phyloP scores from a whole-genome alignment of 2,113 vertebrate genomes.

The Pollimyrus isidori region DNA sequence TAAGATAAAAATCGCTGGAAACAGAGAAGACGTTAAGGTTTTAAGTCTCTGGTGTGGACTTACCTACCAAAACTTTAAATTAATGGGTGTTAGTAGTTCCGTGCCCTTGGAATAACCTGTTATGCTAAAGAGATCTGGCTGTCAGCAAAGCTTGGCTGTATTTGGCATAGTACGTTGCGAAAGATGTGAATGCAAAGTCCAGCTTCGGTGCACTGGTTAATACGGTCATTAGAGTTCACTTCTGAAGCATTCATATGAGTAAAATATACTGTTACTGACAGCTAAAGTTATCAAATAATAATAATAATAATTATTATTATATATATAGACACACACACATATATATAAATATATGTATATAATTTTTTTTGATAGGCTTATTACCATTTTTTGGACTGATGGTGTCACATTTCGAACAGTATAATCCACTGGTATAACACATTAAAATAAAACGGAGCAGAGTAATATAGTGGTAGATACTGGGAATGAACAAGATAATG shows the following conservation, averaged over 20 bases:
- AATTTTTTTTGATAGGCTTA: not conserved
- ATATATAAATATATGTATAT: too few species aligned
- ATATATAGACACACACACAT: too few species aligned
- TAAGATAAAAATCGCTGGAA: not conserved
- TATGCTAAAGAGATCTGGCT: not conserved
- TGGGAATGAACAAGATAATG: not conserved
- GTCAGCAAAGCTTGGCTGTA: not conserved
- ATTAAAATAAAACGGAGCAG: not conserved
- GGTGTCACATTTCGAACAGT: not conserved
- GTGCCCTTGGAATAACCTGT: not conserved
- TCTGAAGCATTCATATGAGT: not conserved
- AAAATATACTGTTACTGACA: not conserved
- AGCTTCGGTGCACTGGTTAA: not conserved
- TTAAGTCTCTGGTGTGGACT: not conserved
- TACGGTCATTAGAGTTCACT: not conserved
- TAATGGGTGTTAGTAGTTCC: not conserved
- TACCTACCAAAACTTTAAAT: not conserved
- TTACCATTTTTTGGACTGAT: not conserved
- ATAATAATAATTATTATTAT: too few species aligned
- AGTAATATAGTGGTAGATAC: not conserved
- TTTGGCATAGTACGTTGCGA: conserved; percentile 37
- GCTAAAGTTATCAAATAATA: not conserved
- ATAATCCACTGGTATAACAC: not conserved
- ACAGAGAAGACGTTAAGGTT: not conserved
- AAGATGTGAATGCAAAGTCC: conserved; percentile 26